phyloP scores from a whole-genome alignment of 2,113 vertebrate species.

The Percopsis transmontana region DNA sequence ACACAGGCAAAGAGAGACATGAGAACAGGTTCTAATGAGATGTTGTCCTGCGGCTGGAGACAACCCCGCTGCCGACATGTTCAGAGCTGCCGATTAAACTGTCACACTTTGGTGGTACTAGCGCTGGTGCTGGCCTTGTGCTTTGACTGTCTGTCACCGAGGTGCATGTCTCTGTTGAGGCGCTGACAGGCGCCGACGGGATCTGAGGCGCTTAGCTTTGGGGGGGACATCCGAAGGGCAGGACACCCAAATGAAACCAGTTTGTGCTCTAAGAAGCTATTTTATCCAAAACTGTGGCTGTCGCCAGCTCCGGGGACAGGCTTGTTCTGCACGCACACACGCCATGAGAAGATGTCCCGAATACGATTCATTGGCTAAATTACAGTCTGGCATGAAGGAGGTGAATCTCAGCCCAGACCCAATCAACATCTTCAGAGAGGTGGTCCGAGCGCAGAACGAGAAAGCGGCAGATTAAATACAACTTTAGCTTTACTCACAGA shows the following conservation, averaged over 20 bases:
- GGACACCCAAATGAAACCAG: slow-evolving; percentile 64
- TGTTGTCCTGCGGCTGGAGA: slow-evolving; percentile 17
- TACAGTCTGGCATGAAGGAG: not conserved
- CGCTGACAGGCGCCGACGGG: slow-evolving; percentile 57
- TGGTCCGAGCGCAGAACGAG: not conserved
- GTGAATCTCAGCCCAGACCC: not conserved
- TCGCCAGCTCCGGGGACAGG: slow-evolving; percentile 43
- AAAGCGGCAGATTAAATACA: not conserved
- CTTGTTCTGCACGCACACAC: slow-evolving; percentile 19
- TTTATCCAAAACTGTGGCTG: slow-evolving; percentile 58
- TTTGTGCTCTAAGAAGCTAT: slow-evolving; percentile 53
- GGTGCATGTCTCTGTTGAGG: slow-evolving; percentile 46
- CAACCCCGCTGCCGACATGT: slow-evolving; percentile 25
- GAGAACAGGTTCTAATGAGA: not conserved
- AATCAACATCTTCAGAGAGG: not conserved
- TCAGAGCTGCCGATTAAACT: slow-evolving; percentile 41
- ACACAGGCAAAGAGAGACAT: too few relatives aligned
- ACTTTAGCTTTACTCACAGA: not conserved
- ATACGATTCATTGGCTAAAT: slow-evolving; percentile 33
- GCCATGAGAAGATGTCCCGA: slow-evolving; percentile 2
- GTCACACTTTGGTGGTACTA: slow-evolving; percentile 37
- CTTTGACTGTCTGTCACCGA: slow-evolving; percentile 44
- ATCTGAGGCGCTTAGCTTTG: slow-evolving; percentile 51
- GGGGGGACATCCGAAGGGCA: slow-evolving; percentile 58
- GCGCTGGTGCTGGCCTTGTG: slow-evolving; percentile 35